Evolutionary conservation across 2,113 vertebrate genomes (phyloP), one percentile per base, ranked within the genome.

Genomic region (Nothobranchius furzeri): DNA sequence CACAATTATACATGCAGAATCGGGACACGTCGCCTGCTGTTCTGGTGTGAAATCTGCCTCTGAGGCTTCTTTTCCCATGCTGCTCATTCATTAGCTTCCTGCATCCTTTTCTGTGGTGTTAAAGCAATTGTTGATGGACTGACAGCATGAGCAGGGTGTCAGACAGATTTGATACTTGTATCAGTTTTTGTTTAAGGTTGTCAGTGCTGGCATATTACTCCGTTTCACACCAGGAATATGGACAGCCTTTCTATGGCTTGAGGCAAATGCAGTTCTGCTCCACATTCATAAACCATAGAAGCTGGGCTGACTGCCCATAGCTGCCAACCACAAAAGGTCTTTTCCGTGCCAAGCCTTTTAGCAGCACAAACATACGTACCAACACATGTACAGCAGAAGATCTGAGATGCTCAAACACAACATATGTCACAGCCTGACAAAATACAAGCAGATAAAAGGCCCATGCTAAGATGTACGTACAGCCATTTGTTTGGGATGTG

Each of bases 301-400:
- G 70, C 81, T 63, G 78, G 82, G 86, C 78, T 69, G 69, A 40
- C 67, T 36, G 79, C 66, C 82, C 61, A 72, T 70, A 59, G 69
- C 75, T 82, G 70, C 69, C 79, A 55, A 60, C 68, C 80, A 81
- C 73, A 79, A 84, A 87, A 86, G 74, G 45, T 66, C 70, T 62
- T 43, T 80, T 78, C 82, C 73, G 73, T 73, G 86, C 75, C 77
- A 76, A 75, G 54, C 76, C 78, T 85, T 69, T 84, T 73, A 80
- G 66, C 64, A 57, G 35, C 9, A 60, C 63, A 72, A 69, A 72
- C 62, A 81, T 53, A 73, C 61, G 9, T 60, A 73, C 70, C 43
- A 40, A 40, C 37, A 40, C 37, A 40, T n/a, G n/a, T 61, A 58
- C 55, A 54, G 47, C 64, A 24, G 55, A 62, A 71, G 3, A 70